A percentile compares a stretch with the other conserved stretches of the same genome.
Conservation (phyloP, 2,888 invertebrate species). For the Horisme vitalbata region DNA sequence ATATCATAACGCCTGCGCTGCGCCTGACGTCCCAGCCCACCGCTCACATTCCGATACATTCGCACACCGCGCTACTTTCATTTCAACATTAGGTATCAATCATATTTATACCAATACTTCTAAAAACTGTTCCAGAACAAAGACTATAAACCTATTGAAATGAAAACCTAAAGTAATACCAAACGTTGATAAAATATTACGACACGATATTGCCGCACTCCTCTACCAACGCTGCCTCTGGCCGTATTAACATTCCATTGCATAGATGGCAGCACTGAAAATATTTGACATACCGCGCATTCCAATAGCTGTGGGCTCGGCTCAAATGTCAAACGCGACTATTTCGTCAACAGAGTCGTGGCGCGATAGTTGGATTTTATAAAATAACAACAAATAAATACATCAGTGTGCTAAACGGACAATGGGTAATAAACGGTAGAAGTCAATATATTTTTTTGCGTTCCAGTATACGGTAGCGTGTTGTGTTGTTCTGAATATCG, state of each 20-base stretch:
- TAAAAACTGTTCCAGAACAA: constrained; percentile 1
- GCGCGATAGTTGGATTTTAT: constrained; percentile 81
- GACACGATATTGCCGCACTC: constrained; percentile 43
- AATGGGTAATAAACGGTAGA: constrained; percentile 71
- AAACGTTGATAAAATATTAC: constrained; percentile 16
- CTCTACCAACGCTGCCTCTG: constrained; percentile 71
- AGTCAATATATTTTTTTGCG: constrained; percentile 60
- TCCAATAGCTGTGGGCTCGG: constrained; percentile 86
- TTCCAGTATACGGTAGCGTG: constrained; percentile 55
- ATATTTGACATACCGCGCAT: constrained; percentile 87
- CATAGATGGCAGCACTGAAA: constrained; percentile 85
- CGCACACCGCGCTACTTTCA: constrained; percentile 56
- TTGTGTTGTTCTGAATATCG: constrained; percentile 58
- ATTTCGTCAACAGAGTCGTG: constrained; percentile 83
- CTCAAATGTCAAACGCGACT: constrained; percentile 88
- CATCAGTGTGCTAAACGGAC: constrained; percentile 66
- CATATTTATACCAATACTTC: constrained; percentile 1
- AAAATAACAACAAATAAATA: constrained; percentile 75
- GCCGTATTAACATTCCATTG: constrained; percentile 69
- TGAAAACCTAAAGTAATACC: constrained; percentile 1
- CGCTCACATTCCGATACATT: constrained; percentile 72
- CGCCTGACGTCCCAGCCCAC: constrained; percentile 67
- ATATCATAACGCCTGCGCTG: constrained; percentile 74
- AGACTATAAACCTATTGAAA: background rate
- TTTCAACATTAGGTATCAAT: constrained; percentile 6